These are phyloP conservation scores for Dryocosmus kuriphilus DNA, from an alignment of 2,888 invertebrate genomes.

Conservation along the genomic window DNA sequence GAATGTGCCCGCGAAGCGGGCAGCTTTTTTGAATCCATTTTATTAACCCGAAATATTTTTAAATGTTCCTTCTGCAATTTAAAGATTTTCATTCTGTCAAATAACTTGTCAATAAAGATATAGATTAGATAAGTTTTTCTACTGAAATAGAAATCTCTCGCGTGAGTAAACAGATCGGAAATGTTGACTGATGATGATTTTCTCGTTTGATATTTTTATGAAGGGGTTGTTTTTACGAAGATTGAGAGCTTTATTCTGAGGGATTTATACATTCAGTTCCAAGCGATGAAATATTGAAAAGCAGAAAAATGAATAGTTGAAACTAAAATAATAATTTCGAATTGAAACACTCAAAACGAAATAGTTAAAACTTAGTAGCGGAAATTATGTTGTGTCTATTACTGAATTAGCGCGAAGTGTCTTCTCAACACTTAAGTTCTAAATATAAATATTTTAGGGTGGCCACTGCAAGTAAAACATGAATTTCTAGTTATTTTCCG, in stretches of 20 bases:
- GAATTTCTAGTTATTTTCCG: too few species aligned
- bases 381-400: too few species aligned
- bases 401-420: too few species aligned
- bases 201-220: conserved; percentile 12
- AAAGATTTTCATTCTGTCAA: background rate
- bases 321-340: too few species aligned
- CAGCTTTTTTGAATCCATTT: background rate
- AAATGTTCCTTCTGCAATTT: background rate
- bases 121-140: too few species aligned
- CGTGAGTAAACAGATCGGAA: conserved; percentile 26
- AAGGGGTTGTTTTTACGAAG: conserved; percentile 13
- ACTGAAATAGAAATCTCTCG: background rate
- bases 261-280: background rate
- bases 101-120: background rate
- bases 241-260: background rate
- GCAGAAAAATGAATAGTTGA: background rate
- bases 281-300: background rate
- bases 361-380: too few species aligned
- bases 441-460: too few species aligned
- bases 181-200: conserved; percentile 30
- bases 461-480: too few species aligned
- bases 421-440: too few species aligned
- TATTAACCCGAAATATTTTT: background rate
- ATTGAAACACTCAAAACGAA: too few species aligned
- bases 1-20: too few species aligned